Evolutionary conservation across 2,888 invertebrate genomes (phyloP).

Genomic region (Zhengitettix transpicula): DNA sequence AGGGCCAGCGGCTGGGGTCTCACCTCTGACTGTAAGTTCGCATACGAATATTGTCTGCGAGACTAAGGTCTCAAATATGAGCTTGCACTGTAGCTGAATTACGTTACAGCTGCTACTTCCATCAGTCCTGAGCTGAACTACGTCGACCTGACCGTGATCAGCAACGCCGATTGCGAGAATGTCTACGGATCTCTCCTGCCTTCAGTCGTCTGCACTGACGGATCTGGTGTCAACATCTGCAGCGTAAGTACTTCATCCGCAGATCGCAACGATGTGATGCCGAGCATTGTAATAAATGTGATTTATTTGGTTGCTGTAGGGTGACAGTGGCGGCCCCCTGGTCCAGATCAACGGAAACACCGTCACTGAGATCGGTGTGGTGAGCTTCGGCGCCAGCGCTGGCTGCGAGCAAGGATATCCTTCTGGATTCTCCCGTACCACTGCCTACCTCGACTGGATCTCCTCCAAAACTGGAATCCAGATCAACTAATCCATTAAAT

Average conservation of each 20-base stretch:
- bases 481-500: too few species aligned
- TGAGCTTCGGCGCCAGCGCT: constrained; percentile 16
- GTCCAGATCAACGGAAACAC: constrained; percentile 11
- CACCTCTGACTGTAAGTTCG: background rate
- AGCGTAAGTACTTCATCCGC: constrained; percentile 15
- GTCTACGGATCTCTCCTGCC: background rate
- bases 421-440: constrained; percentile 18
- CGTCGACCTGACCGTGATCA: background rate
- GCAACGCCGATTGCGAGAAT: background rate
- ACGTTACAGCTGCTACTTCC: background rate
- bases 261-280: background rate
- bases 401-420: constrained; percentile 19
- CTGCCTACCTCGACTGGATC: constrained; percentile 17
- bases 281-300: too few species aligned
- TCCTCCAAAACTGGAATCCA: constrained; percentile 14
- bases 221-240: constrained; percentile 17
- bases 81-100: background rate
- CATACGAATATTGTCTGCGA: background rate
- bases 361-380: constrained; percentile 17
- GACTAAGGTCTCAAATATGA: background rate
- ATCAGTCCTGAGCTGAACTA: background rate
- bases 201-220: constrained; percentile 17
- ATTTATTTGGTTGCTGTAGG: constrained; percentile 13
- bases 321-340: constrained; percentile 21
- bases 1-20: background rate